phyloP scores from a whole-genome alignment of 2,113 vertebrate species.

The Triplophysa tibetana region DNA sequence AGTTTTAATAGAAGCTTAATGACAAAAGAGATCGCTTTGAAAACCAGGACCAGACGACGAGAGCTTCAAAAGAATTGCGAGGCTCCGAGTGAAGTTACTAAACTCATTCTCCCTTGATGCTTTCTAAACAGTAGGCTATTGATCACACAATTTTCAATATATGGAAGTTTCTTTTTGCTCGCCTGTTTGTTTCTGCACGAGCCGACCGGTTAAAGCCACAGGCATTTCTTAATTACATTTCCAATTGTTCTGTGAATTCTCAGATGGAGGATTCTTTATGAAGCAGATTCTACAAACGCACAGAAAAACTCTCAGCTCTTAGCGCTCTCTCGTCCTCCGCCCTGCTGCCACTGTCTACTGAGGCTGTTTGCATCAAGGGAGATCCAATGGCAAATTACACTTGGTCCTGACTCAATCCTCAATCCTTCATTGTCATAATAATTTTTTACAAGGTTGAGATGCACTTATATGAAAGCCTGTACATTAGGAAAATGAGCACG shows the following conservation, averaged over 20 bases:
- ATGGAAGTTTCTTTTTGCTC: constrained; percentile 60
- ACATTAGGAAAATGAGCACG: constrained; percentile 62
- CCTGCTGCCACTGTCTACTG: constrained; percentile 63
- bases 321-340: constrained; percentile 57
- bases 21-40: constrained; percentile 62
- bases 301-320: constrained; percentile 43
- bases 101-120: constrained; percentile 58
- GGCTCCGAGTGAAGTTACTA: constrained; percentile 54
- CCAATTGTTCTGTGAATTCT: constrained; percentile 69
- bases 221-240: constrained; percentile 75
- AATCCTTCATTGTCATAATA: constrained; percentile 60
- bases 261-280: constrained; percentile 67
- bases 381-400: constrained; percentile 75
- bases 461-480: constrained; percentile 45
- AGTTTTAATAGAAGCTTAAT: constrained; percentile 65
- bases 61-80: constrained; percentile 56
- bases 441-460: constrained; percentile 53
- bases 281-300: constrained; percentile 59
- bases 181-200: constrained; percentile 71
- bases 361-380: constrained; percentile 67
- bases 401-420: constrained; percentile 63
- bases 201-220: constrained; percentile 73
- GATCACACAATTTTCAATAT: constrained; percentile 67
- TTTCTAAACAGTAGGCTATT: constrained; percentile 64
- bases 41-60: constrained; percentile 49